These are phyloP conservation scores for Halyomorpha halys DNA, from an alignment of 1,140 invertebrate genomes.

Conservation along the genomic window DNA sequence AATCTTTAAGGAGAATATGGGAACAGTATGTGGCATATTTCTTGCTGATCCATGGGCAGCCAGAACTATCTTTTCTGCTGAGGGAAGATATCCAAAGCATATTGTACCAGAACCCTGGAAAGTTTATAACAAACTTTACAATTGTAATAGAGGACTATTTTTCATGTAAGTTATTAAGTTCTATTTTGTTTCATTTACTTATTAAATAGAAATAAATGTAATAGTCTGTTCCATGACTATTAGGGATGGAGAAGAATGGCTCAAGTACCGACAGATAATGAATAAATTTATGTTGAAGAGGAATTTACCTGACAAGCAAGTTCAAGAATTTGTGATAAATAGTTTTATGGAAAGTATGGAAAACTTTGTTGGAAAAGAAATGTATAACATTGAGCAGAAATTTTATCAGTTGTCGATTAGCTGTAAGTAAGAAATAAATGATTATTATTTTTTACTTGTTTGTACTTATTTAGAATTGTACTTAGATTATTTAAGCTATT, in stretches of 20 bases:
- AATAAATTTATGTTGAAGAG: slow-evolving; percentile 59
- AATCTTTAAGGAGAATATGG: slow-evolving; percentile 60
- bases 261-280: slow-evolving; percentile 51
- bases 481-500: too few species aligned
- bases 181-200: slow-evolving; percentile 22
- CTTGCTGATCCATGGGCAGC: slow-evolving; percentile 57
- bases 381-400: slow-evolving; percentile 28
- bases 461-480: not conserved
- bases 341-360: slow-evolving; percentile 26
- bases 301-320: slow-evolving; percentile 21
- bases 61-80: slow-evolving; percentile 56
- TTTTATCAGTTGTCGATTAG: slow-evolving; percentile 29
- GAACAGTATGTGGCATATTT: slow-evolving; percentile 56
- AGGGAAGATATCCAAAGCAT: slow-evolving; percentile 67
- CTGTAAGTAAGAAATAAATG: slow-evolving; percentile 25
- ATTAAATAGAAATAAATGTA: not conserved
- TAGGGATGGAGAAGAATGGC: slow-evolving; percentile 71
- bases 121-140: slow-evolving; percentile 60
- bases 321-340: slow-evolving; percentile 18
- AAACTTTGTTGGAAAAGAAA: slow-evolving; percentile 14
- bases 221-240: not conserved
- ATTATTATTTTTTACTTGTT: not conserved
- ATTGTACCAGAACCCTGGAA: slow-evolving; percentile 72
- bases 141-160: slow-evolving; percentile 63
- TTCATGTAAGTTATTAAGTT: slow-evolving; percentile 58